These are phyloP conservation scores for Galaxea fascicularis DNA, from an alignment of 92 coral and sea anemone genomes.

Conservation along the genomic window DNA sequence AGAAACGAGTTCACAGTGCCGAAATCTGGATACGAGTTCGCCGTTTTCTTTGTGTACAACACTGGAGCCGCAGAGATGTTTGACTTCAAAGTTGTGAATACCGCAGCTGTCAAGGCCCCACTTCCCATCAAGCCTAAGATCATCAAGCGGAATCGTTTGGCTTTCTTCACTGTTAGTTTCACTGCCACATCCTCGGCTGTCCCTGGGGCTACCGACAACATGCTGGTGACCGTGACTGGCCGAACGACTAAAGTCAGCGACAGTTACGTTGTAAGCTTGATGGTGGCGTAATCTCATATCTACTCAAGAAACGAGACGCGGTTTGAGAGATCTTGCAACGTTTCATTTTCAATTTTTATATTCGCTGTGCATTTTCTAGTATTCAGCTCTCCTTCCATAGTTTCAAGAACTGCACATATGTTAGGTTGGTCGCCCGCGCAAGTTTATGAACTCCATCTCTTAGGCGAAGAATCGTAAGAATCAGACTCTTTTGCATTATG, in stretches of 20 bases:
- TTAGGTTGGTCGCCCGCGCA: no score
- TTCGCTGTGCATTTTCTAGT: no score
- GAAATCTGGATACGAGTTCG: conserved; percentile 43
- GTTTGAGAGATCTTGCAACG: no score
- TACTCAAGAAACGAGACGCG: no score
- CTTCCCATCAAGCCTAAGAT: neutral
- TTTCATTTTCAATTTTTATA: no score
- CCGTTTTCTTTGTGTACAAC: conserved; percentile 67
- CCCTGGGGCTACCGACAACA: conserved; percentile 42
- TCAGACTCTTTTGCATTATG: no score
- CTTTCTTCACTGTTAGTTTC: conserved; percentile 57
- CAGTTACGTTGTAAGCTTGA: conserved; percentile 36
- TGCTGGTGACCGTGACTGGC: conserved; percentile 59
- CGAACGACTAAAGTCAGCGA: conserved; percentile 49
- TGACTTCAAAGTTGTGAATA: conserved; percentile 65
- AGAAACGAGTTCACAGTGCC: conserved; percentile 72
- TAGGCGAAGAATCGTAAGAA: no score
- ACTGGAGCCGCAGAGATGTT: conserved; percentile 70
- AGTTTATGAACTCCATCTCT: no score
- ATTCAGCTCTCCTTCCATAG: no score
- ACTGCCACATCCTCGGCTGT: conserved; percentile 57
- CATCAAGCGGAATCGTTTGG: conserved; percentile 41
- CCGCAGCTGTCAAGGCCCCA: conserved; percentile 41
- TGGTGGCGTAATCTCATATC: conserved; percentile 45
- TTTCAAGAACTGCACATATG: no score